phyloP scores from a whole-genome alignment of 1,140 invertebrate species.

The Drosophila persimilis region DNA sequence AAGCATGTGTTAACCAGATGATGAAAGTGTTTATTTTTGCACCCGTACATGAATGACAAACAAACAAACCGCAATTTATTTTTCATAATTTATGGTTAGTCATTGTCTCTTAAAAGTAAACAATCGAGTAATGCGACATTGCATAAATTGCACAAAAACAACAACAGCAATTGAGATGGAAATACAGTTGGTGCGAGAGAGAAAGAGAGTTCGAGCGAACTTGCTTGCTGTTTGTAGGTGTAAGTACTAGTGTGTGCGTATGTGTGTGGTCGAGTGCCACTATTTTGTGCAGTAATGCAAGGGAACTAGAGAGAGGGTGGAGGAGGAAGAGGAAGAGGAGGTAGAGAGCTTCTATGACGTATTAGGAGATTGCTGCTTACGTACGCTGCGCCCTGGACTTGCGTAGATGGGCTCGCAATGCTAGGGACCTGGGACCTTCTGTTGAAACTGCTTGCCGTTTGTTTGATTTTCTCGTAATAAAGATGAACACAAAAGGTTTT shows the following conservation, averaged over 20 bases:
- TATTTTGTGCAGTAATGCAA: constrained; percentile 39
- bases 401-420: constrained; percentile 19
- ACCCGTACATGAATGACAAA: constrained; percentile 19
- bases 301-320: constrained; percentile 1
- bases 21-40: constrained; percentile 55
- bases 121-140: constrained; percentile 44
- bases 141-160: constrained; percentile 32
- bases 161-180: not conserved
- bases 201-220: not conserved
- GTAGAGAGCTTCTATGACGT: constrained; percentile 18
- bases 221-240: no score
- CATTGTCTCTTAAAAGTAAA: constrained; percentile 32
- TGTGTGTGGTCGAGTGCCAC: constrained; percentile 15
- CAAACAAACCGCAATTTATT: constrained; percentile 22
- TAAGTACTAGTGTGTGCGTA: constrained; percentile 15
- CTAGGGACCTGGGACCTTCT: not conserved
- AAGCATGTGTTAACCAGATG: constrained; percentile 22
- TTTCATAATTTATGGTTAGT: constrained; percentile 31
- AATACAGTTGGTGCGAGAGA: constrained; percentile 5
- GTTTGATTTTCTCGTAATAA: no score
- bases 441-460: constrained; percentile 6
- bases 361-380: constrained; percentile 23
- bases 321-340: constrained; percentile 11
- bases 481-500: no score
- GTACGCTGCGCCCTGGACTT: constrained; percentile 19